Percentiles rank a stretch among this genome's conserved stretches.
phyloP scores from a whole-genome alignment of 2,888 invertebrate genomes.

The Mesodorylaimus sp. region DNA sequence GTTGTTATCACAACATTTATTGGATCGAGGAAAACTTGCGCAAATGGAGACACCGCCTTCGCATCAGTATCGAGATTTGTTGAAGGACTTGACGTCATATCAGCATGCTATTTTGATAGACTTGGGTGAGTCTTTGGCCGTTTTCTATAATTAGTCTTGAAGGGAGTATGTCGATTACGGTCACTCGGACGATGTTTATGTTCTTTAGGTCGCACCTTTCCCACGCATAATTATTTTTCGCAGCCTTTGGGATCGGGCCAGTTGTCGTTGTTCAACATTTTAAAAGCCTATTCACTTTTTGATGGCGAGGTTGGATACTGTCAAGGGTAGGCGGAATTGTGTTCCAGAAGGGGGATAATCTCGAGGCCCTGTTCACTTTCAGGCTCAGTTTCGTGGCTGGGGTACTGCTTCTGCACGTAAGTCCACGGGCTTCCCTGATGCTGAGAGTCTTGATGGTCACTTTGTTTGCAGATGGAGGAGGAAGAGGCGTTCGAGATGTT shows the following conservation, averaged over 20 bases:
- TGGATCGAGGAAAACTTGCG: conserved; percentile 12
- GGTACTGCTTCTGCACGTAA: conserved; percentile 71
- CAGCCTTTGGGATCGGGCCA: conserved; percentile 80
- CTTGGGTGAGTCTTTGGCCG: conserved; percentile 51
- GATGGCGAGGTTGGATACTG: conserved; percentile 90
- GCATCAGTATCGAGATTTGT: conserved; percentile 47
- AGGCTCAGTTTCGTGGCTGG: conserved; percentile 85
- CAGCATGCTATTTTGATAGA: conserved; percentile 93
- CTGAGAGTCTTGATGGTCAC: too few species aligned
- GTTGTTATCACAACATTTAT: conserved; percentile 55
- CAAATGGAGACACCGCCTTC: conserved; percentile 5
- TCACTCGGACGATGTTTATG: not conserved
- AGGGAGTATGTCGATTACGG: not conserved
- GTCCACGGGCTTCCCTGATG: conserved; percentile 25
- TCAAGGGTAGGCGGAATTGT: too few species aligned
- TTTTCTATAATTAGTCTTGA: not conserved
- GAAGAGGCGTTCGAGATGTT: conserved; percentile 67
- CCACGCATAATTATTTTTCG: conserved; percentile 77
- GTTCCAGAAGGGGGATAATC: too few species aligned
- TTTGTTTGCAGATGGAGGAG: conserved; percentile 66
- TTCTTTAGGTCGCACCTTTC: conserved; percentile 60
- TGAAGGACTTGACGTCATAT: conserved; percentile 72
- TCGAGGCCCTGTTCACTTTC: too few species aligned
- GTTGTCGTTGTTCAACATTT: conserved; percentile 70
- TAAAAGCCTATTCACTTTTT: conserved; percentile 82